Evolutionary conservation across 2,113 vertebrate species (phyloP).

Genomic region (Atlantisia rogersi): DNA sequence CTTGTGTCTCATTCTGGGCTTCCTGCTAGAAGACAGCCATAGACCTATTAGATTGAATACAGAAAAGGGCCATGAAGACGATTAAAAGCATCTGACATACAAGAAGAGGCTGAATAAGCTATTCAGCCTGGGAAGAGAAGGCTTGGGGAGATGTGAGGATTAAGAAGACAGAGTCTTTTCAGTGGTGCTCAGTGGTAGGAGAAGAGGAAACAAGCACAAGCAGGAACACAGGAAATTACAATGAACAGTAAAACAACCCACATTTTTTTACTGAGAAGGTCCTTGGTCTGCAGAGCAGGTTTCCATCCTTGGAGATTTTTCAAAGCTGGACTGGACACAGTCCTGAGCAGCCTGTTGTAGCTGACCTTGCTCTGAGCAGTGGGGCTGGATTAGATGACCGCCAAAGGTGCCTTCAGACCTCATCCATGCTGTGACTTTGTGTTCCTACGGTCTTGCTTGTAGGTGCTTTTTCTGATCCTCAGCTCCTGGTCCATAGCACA

Average conservation of each 20-base stretch:
- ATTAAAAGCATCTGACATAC: neutral
- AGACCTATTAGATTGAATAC: neutral
- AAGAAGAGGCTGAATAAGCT: neutral
- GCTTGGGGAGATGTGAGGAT: neutral
- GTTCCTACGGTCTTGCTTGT: fast-evolving
- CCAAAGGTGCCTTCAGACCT: neutral
- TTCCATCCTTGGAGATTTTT: neutral
- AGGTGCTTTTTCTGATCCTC: neutral
- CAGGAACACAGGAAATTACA: neutral
- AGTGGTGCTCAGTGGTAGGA: neutral
- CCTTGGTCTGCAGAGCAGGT: neutral
- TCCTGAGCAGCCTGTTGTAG: neutral
- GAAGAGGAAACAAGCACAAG: neutral
- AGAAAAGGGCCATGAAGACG: neutral
- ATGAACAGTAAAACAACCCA: neutral
- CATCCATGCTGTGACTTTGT: neutral
- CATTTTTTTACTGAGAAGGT: neutral
- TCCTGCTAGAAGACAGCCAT: neutral
- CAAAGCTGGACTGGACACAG: neutral
- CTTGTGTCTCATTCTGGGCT: neutral
- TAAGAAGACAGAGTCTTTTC: neutral
- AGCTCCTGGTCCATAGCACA: neutral
- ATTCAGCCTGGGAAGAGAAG: neutral
- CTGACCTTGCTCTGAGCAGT: neutral
- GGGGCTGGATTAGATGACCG: neutral